Percentiles rank a stretch among this genome's conserved stretches.
Evolutionary conservation across 2,797 vertebrate species (phyloP).

Genomic region (Molossus alvarezi): DNA sequence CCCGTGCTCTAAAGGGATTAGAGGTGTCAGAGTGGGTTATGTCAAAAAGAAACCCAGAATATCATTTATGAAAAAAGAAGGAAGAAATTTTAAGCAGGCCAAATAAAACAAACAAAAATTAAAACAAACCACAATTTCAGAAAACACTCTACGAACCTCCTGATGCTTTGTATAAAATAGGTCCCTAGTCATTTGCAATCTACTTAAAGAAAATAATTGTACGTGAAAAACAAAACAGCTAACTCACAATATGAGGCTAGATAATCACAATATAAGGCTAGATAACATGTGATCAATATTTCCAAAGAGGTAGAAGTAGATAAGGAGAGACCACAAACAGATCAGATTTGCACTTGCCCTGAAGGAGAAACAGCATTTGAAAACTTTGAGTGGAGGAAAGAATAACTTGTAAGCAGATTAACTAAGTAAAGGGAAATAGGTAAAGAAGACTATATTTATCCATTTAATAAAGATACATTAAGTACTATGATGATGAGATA

Average conservation of each 20-base stretch:
- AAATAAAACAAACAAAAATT: neutral
- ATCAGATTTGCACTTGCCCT: conserved; percentile 6
- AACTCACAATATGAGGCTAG: neutral
- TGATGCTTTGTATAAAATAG: neutral
- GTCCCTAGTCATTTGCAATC: neutral
- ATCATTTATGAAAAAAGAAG: neutral
- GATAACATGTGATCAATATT: conserved; percentile 36
- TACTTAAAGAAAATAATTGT: neutral
- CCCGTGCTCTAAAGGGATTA: neutral
- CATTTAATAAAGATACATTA: neutral
- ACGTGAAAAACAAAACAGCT: neutral
- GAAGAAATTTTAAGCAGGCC: neutral
- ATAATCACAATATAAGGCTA: neutral
- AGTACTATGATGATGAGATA: neutral
- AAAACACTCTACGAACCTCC: neutral
- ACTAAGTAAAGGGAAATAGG: neutral
- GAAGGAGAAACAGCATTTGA: neutral
- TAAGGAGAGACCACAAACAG: neutral
- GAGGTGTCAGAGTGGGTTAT: neutral
- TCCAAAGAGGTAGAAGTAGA: neutral
- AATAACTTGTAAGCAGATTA: neutral
- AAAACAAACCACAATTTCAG: neutral
- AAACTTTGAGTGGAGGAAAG: neutral
- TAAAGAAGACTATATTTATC: neutral
- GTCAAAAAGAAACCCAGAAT: neutral